A percentile compares a stretch with the other conserved stretches of the same genome.
phyloP scores from a whole-genome alignment of 2,888 invertebrate species.

The Gortyna flavago region DNA sequence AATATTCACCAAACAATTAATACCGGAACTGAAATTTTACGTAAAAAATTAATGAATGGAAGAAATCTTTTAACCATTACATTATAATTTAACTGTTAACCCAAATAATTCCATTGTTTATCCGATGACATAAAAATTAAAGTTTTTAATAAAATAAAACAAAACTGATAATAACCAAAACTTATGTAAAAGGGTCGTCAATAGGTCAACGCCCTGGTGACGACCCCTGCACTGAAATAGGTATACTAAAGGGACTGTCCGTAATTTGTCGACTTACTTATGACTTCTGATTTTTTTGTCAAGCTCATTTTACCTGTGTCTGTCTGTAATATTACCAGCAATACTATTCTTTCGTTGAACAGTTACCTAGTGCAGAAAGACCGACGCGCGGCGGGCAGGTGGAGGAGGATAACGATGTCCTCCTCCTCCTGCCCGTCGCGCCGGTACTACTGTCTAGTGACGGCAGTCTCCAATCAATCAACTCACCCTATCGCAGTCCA shows the following conservation, averaged over 20 bases:
- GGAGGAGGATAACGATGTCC: too few relatives aligned
- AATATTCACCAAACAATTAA: neutral
- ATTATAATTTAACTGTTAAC: conserved; percentile 3
- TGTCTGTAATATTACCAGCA: neutral
- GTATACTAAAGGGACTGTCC: neutral
- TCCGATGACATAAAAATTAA: neutral
- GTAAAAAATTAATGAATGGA: neutral
- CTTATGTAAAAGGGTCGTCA: conserved; percentile 8
- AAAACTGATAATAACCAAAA: neutral
- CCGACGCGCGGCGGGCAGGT: too few relatives aligned
- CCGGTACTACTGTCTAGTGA: too few relatives aligned
- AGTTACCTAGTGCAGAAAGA: neutral
- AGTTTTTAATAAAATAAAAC: conserved; percentile 9
- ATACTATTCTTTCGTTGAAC: neutral
- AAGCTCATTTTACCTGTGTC: neutral
- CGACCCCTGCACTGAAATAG: neutral
- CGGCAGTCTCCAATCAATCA: too few relatives aligned
- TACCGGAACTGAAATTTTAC: neutral
- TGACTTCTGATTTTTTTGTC: neutral
- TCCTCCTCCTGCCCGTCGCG: too few relatives aligned
- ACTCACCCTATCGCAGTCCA: too few relatives aligned
- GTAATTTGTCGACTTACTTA: neutral
- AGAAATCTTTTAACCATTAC: neutral
- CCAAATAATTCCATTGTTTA: conserved; percentile 13
- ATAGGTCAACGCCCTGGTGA: neutral